These are phyloP conservation scores for Prorops nasuta DNA, from an alignment of 1,140 invertebrate species.

Conservation along the genomic window DNA sequence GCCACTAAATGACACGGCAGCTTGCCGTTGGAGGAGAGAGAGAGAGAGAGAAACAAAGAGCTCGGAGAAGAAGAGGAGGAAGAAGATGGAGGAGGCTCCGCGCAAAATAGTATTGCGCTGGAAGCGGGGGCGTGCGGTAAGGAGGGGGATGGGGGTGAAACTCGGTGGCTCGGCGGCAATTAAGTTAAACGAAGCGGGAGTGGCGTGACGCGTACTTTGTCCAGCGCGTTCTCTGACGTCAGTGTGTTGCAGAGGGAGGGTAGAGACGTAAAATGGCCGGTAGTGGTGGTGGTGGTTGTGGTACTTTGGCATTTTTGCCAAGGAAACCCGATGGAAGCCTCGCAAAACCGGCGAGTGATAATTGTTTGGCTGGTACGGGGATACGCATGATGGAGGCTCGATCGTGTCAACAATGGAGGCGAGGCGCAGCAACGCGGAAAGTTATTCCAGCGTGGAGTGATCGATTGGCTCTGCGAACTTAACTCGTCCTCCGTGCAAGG, in stretches of 20 bases:
- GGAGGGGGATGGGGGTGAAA: slow-evolving; percentile 32
- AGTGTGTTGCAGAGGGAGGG: too few relatives aligned
- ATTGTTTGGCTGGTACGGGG: slow-evolving; percentile 14
- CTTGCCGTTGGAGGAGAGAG: too few relatives aligned
- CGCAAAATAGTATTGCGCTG: background rate
- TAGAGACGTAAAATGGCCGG: too few relatives aligned
- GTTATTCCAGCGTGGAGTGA: slow-evolving; percentile 7
- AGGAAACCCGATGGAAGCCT: background rate
- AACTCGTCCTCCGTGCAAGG: background rate
- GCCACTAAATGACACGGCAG: too few relatives aligned
- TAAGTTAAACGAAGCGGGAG: slow-evolving; percentile 49
- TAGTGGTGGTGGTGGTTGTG: too few relatives aligned
- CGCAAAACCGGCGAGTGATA: slow-evolving; percentile 15
- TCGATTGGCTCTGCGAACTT: slow-evolving; percentile 10
- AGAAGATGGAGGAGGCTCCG: slow-evolving; percentile 3
- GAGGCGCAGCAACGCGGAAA: slow-evolving; percentile 8
- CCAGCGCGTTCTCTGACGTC: slow-evolving; percentile 44
- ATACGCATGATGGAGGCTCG: slow-evolving; percentile 7
- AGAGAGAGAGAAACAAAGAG: too few relatives aligned
- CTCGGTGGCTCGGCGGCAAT: slow-evolving; percentile 38
- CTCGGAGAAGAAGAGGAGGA: background rate
- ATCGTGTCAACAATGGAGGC: slow-evolving; percentile 3
- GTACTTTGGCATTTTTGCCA: too few relatives aligned
- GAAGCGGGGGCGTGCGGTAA: background rate
- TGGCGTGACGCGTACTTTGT: slow-evolving; percentile 54